Base-by-base conservation (phyloP, 2,113 vertebrate genomes). In the Aptenodytes forsteri region DNA sequence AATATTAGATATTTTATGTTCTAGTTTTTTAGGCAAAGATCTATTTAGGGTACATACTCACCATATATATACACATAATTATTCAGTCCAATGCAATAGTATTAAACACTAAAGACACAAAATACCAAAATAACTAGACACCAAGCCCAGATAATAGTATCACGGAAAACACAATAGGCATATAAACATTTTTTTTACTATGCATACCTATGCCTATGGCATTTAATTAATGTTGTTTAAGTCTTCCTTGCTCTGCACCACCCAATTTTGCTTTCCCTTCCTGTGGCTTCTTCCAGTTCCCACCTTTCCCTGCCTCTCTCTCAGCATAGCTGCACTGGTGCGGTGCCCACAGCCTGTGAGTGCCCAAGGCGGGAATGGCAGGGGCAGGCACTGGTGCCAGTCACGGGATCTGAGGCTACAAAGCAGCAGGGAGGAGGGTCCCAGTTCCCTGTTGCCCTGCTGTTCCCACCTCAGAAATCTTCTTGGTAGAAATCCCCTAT, bases 341-440 rank as follows among this genome's bases (percentile, higher is more conserved):
- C n/a, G 44, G 27, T 13, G 10, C 15, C 10, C 9, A 9, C 10
- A 44, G 10, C 11, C 16, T 76, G 7, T 16, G 16, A 22, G 9
- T 4, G 18, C 3, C 10, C 25, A 8, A 17, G 11, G 19, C 0
- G 3, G 2, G 2, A 25, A 25, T 6, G 17, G 10, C 25, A 83
- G 30, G 13, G 15, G 5, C n/a, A 70, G 32, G 4, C 8, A 19
- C 0, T 16, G 8, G 26, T 16, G 32, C 6, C 13, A 47, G 7
- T 4, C 15, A 22, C 6, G 27, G 22, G 7, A 30, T 23, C 21
- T 29, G 40, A 40, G n/a, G 11, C 40, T 71, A 30, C 19, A 36
- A 26, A 83, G 29, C 16, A 66, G 16, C 0, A 30, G 16, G 4
- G 3, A 56, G 6, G 5, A 69, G 8, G 20, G 5, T 29, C 15